Conservation (phyloP, 2,113 vertebrate species). For the Balaeniceps rex region DNA sequence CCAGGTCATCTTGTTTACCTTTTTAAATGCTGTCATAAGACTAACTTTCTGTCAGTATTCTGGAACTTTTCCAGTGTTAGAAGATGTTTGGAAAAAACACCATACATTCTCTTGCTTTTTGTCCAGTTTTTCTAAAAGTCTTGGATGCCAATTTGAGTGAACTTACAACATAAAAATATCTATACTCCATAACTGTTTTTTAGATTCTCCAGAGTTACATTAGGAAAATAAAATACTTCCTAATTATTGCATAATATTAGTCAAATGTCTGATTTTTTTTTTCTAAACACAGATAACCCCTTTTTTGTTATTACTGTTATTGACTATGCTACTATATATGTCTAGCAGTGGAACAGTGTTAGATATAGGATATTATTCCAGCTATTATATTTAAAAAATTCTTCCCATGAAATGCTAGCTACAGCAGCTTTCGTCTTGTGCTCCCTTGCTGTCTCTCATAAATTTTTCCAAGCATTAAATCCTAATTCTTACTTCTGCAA, state of each 20-base stretch:
- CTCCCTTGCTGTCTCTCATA: neutral
- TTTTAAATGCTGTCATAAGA: neutral
- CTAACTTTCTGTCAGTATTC: too few species aligned
- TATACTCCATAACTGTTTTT: neutral
- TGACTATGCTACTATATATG: neutral
- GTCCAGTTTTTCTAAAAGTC: neutral
- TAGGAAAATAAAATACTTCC: neutral
- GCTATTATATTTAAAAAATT: neutral
- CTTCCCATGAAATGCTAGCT: neutral
- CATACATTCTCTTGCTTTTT: neutral
- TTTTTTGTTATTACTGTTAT: neutral
- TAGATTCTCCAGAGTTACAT: neutral
- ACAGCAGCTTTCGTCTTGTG: neutral
- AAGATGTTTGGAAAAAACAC: neutral
- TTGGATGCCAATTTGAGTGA: neutral
- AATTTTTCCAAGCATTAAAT: neutral
- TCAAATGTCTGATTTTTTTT: neutral
- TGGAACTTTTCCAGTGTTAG: neutral
- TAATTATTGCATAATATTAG: neutral
- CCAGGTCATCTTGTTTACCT: neutral
- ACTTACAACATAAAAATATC: neutral
- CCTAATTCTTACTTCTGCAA: neutral
- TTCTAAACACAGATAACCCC: accelerated
- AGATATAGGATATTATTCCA: neutral
- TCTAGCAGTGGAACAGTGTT: neutral